Evolutionary conservation across 2,888 invertebrate genomes (phyloP), one percentile per base, ranked within the genome.

Genomic region (Caenorhabditis auriculariae): DNA sequence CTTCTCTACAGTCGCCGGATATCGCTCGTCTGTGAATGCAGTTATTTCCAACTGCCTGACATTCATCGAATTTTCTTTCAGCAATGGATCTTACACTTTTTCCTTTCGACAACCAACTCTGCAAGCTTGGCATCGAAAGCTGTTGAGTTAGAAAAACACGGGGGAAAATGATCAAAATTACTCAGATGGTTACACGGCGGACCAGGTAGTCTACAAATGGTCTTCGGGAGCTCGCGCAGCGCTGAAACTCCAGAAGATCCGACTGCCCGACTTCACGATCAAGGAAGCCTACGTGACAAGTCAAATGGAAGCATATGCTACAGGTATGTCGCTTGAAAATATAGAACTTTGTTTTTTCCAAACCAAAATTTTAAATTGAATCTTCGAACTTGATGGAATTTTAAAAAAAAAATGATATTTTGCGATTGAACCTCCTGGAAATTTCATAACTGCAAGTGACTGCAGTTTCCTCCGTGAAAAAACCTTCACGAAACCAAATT

Each of bases 101-200:
- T 46, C 78, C 79, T 0, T 80, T 80, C 46, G 80, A 80, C 56
- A 63, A 67, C 23, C 80, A 80, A 56, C 59, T 77, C 12, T 80
- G 80, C 66, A 80, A 77, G 47, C 59, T 80, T 26, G 76, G 76
- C 37, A 76, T 80, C 27, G 80, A 80, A 48, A 77, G 77, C 55
- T 80, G 78, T 78, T 67, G 12, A 15, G 9, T 6, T 15, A 12
- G 32, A 7, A 32, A 32, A 32, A 32, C 7, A 32, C 17, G 41
- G 41, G 9, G 41, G 17, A 41, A 19, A 21, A 19, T 41, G 17
- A 9, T 44, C 27, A 3, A 26, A 21, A 21, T 29, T n/a, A 49
- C 68, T 50, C 46, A 78, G 77, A 79, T 39, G 79, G 78, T 3
- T 77, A 80, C 60, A 77, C 76, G 2, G 77, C 76, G 9, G 76